Evolutionary conservation across 2,888 invertebrate genomes (phyloP).

Genomic region (Mayetiola destructor): DNA sequence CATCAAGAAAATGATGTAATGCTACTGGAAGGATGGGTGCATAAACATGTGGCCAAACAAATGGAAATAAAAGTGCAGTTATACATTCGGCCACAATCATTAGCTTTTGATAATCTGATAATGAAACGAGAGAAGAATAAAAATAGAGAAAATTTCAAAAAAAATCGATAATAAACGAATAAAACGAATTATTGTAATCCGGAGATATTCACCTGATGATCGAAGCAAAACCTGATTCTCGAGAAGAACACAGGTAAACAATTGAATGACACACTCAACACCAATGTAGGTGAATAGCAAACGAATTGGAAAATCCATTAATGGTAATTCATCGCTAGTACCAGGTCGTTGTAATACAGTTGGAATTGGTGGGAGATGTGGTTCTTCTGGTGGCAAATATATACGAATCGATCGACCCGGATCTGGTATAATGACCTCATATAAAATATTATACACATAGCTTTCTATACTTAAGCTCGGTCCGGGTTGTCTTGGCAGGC

Average conservation of each 20-base stretch:
- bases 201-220: constrained; percentile 55
- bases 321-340: constrained; percentile 70
- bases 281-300: constrained; percentile 79
- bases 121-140: neutral
- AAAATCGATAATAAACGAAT: neutral
- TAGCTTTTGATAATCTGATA: constrained; percentile 77
- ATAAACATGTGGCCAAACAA: constrained; percentile 97
- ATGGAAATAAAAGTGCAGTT: constrained; percentile 80
- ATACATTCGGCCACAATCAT: constrained; percentile 95
- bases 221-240: constrained; percentile 94
- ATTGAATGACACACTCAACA: constrained; percentile 79
- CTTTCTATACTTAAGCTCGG: constrained; percentile 75
- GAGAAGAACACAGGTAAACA: constrained; percentile 86
- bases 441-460: constrained; percentile 87
- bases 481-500: constrained; percentile 62
- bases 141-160: neutral
- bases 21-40: constrained; percentile 95
- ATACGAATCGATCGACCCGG: constrained; percentile 75
- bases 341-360: constrained; percentile 62
- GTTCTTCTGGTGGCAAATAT: constrained; percentile 55
- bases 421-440: constrained; percentile 82
- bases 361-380: constrained; percentile 49
- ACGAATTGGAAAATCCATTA: constrained; percentile 84
- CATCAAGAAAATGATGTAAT: constrained; percentile 91
- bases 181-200: neutral